These are phyloP conservation scores for Misgurnus anguillicaudatus DNA, from an alignment of 2,113 vertebrate species.

Conservation along the genomic window DNA sequence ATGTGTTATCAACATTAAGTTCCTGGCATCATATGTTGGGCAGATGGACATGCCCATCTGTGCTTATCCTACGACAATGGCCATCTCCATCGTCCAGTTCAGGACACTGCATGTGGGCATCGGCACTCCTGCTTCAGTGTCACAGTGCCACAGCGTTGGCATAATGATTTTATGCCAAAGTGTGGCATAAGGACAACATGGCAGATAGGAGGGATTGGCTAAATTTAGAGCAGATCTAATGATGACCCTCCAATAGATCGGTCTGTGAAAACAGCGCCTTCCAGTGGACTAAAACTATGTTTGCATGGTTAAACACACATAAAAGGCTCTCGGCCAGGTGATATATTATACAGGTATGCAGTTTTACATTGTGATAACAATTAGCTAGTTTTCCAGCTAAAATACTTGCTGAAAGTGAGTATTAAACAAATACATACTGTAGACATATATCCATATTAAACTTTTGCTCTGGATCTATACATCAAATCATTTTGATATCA, in stretches of 20 bases:
- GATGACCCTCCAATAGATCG: constrained; percentile 53
- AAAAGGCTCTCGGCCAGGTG: too few relatives aligned
- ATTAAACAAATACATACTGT: too few relatives aligned
- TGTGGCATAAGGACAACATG: constrained; percentile 20
- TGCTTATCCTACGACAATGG: constrained; percentile 40
- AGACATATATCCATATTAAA: background rate
- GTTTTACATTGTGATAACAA: too few relatives aligned
- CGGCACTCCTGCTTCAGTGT: constrained; percentile 13
- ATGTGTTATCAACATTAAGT: too few relatives aligned
- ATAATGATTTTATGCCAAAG: constrained; percentile 5
- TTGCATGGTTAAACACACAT: too few relatives aligned
- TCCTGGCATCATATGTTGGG: constrained; percentile 64
- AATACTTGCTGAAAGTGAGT: too few relatives aligned
- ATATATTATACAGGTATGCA: too few relatives aligned
- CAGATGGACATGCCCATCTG: constrained; percentile 69
- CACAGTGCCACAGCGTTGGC: constrained; percentile 8
- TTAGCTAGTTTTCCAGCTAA: too few relatives aligned
- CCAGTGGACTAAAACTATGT: constrained; percentile 23
- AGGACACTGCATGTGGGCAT: constrained; percentile 9
- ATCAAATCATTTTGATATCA: background rate
- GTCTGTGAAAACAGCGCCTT: constrained; percentile 43
- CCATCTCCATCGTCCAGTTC: constrained; percentile 37
- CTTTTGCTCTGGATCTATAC: background rate
- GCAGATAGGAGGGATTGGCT: constrained; percentile 4
- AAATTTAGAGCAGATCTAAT: constrained; percentile 30